Percentiles rank a stretch among this genome's conserved stretches.
These are phyloP conservation scores for Dicyrtoma fusca DNA, from an alignment of 2,888 invertebrate genomes.

Conservation along the genomic window DNA sequence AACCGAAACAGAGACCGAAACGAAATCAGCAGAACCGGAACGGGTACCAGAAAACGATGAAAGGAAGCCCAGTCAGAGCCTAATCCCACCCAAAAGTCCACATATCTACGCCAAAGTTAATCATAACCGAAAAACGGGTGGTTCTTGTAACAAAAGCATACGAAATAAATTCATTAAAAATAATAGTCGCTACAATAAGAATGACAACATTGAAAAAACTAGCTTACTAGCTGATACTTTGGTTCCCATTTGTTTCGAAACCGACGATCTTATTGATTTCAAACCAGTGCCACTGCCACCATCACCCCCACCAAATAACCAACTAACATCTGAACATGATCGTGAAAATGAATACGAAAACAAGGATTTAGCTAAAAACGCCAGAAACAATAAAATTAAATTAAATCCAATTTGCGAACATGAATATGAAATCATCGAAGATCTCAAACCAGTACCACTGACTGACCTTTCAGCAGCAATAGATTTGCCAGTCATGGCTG, in stretches of 20 bases:
- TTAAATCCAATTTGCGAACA: not conserved
- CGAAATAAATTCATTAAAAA: conserved; percentile 12
- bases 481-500: too few relatives aligned
- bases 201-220: conserved; percentile 23
- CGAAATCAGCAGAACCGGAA: too few relatives aligned
- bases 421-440: not conserved
- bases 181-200: not conserved
- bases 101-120: conserved; percentile 23
- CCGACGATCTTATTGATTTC: not conserved
- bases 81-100: not conserved
- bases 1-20: too few relatives aligned
- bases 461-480: too few relatives aligned
- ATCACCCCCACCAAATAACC: not conserved
- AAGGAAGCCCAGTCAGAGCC: not conserved
- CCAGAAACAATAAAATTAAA: not conserved
- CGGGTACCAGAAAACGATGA: too few relatives aligned
- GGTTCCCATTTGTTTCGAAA: too few relatives aligned
- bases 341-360: not conserved
- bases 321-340: not conserved
- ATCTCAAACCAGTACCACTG: too few relatives aligned
- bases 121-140: not conserved
- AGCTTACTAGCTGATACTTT: conserved; percentile 5
- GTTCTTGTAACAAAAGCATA: not conserved
- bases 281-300: not conserved
- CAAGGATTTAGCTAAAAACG: not conserved